A percentile compares a stretch with the other conserved stretches of the same genome.
These are phyloP conservation scores for Vultur gryphus DNA, from an alignment of 2,797 vertebrate genomes.

Conservation along the genomic window DNA sequence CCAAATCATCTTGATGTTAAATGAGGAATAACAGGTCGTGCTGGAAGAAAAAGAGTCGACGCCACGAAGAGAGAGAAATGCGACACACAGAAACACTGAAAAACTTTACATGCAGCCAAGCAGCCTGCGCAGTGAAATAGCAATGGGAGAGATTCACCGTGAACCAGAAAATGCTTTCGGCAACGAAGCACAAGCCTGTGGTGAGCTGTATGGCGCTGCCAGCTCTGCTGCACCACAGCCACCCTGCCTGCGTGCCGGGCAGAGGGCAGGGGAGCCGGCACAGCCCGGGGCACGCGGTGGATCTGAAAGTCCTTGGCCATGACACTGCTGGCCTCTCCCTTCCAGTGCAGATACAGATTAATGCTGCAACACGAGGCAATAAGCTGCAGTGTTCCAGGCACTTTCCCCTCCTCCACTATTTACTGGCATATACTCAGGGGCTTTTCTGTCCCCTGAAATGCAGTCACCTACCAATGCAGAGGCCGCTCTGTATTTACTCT, in stretches of 20 bases:
- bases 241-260: background rate
- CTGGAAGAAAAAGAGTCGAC: background rate
- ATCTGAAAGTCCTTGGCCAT: fast-evolving
- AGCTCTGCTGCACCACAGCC: background rate
- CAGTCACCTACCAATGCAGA: background rate
- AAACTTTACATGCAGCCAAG: background rate
- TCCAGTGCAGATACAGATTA: background rate
- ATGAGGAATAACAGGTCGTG: background rate
- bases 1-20: background rate
- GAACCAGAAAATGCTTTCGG: background rate
- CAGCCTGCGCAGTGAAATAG: background rate
- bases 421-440: background rate
- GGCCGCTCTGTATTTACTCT: background rate
- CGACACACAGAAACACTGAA: background rate
- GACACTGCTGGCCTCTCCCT: background rate
- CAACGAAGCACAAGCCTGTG: fast-evolving
- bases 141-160: background rate
- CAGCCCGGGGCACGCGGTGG: fast-evolving
- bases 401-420: background rate
- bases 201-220: background rate
- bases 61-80: background rate
- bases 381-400: background rate
- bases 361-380: background rate
- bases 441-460: background rate
- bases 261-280: background rate